A percentile compares a stretch with the other conserved stretches of the same genome.
Evolutionary conservation across 2,888 invertebrate species (phyloP).

Genomic region (Caenorhabditis doughertyi): DNA sequence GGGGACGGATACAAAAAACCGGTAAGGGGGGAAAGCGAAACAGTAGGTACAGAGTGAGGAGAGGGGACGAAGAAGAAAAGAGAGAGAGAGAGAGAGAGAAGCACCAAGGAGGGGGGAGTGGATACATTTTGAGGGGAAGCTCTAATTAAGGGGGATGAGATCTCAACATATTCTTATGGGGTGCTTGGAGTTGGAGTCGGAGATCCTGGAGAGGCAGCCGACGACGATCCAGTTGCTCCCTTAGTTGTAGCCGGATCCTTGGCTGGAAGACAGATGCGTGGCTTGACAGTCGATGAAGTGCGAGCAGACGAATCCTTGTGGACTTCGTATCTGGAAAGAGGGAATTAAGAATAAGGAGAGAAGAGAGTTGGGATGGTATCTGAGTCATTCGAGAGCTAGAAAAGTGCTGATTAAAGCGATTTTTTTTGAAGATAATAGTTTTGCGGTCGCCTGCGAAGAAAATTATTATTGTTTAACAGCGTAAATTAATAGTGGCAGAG

Average conservation of each 20-base stretch:
- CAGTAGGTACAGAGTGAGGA: conserved; percentile 23
- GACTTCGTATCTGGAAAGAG: conserved; percentile 79
- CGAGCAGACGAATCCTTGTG: conserved; percentile 81
- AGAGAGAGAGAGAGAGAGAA: conserved; percentile 26
- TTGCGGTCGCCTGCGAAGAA: too few relatives aligned
- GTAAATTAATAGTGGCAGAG: too few relatives aligned
- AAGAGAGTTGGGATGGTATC: too few relatives aligned
- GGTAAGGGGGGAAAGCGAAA: conserved; percentile 44
- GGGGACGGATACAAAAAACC: conserved; percentile 32
- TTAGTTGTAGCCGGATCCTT: conserved; percentile 63
- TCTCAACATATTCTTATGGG: conserved; percentile 16
- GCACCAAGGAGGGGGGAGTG: conserved; percentile 24
- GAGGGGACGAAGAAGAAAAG: conserved; percentile 4
- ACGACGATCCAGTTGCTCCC: conserved; percentile 30
- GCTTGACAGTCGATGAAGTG: conserved; percentile 80
- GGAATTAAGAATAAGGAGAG: too few relatives aligned
- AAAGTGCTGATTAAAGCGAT: too few relatives aligned
- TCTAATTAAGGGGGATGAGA: conserved; percentile 30
- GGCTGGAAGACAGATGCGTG: conserved; percentile 76
- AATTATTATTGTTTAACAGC: too few relatives aligned
- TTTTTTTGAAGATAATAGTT: neutral
- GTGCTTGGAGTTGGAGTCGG: conserved; percentile 44
- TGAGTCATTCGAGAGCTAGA: too few relatives aligned
- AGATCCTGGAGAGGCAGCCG: conserved; percentile 11
- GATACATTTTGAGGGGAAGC: conserved; percentile 6